Evolutionary conservation across 2,797 vertebrate genomes (phyloP).

Genomic region (Mormyrus proboscirostris): DNA sequence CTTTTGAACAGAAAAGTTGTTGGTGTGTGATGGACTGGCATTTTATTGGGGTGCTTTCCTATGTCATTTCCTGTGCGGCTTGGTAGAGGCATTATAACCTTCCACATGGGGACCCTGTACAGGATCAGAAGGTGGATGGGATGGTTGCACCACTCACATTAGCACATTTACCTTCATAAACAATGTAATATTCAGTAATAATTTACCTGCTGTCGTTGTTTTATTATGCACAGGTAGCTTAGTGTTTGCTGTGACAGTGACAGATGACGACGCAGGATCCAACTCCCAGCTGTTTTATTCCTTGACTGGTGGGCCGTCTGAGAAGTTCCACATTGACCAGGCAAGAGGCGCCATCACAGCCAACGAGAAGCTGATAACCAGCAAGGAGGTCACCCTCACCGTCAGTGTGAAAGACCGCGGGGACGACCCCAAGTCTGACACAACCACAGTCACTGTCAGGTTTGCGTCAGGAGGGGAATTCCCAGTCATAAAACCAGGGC

Average conservation of each 20-base stretch:
- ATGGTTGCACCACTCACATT: not conserved
- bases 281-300: slow-evolving; percentile 89
- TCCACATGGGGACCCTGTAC: not conserved
- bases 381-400: slow-evolving; percentile 83
- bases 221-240: slow-evolving; percentile 70
- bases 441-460: slow-evolving; percentile 90
- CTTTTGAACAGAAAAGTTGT: not conserved
- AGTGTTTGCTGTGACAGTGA: slow-evolving; percentile 93
- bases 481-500: slow-evolving; percentile 73
- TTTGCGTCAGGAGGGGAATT: slow-evolving; percentile 83
- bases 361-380: slow-evolving; percentile 64
- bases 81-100: not conserved
- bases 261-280: slow-evolving; percentile 80
- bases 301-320: slow-evolving; percentile 76
- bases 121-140: not conserved
- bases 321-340: slow-evolving; percentile 88
- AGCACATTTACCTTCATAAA: not conserved
- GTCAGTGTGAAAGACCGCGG: slow-evolving; percentile 84
- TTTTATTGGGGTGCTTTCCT: not conserved
- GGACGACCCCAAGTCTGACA: slow-evolving; percentile 73
- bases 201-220: not conserved
- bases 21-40: not conserved
- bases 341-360: slow-evolving; percentile 84
- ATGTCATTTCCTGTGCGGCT: not conserved
- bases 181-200: not conserved